Evolutionary conservation across 2,888 invertebrate genomes (phyloP).

Genomic region (Drosophila maculinotata): DNA sequence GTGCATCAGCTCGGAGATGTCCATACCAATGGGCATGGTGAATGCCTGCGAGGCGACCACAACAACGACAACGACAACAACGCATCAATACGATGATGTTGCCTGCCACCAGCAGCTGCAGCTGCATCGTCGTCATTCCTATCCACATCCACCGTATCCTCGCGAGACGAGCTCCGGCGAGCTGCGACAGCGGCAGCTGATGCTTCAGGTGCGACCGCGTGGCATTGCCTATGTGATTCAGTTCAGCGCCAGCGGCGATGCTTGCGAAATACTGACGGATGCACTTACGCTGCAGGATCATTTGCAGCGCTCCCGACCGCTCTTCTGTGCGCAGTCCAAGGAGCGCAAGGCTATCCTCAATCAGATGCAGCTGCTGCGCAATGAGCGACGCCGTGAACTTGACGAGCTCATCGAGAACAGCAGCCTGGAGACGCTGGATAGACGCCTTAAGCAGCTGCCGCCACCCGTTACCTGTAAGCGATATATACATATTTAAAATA

Average conservation of each 20-base stretch:
- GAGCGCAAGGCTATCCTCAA: slow-evolving; percentile 82
- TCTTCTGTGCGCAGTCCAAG: slow-evolving; percentile 87
- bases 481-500: slow-evolving; percentile 2
- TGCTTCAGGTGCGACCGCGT: slow-evolving; percentile 79
- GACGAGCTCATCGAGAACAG: slow-evolving; percentile 78
- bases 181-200: slow-evolving; percentile 27
- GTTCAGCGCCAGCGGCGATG: slow-evolving; percentile 57
- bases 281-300: slow-evolving; percentile 88
- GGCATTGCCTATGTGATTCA: slow-evolving; percentile 82
- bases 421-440: slow-evolving; percentile 77
- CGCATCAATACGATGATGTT: slow-evolving; percentile 84
- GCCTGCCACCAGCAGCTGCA: slow-evolving; percentile 51
- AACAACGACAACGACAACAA: slow-evolving; percentile 83
- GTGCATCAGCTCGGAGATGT: slow-evolving; percentile 84
- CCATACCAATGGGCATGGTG: slow-evolving; percentile 82
- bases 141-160: neutral
- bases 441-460: slow-evolving; percentile 78
- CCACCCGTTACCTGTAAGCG: slow-evolving; percentile 84
- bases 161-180: neutral
- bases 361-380: slow-evolving; percentile 79
- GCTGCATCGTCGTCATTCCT: slow-evolving; percentile 20
- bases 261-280: slow-evolving; percentile 17
- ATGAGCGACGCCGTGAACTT: slow-evolving; percentile 76
- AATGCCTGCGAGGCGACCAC: slow-evolving; percentile 74
- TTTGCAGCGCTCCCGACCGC: slow-evolving; percentile 89